Conservation (phyloP, 2,797 vertebrate species). For the Peromyscus eremicus region DNA sequence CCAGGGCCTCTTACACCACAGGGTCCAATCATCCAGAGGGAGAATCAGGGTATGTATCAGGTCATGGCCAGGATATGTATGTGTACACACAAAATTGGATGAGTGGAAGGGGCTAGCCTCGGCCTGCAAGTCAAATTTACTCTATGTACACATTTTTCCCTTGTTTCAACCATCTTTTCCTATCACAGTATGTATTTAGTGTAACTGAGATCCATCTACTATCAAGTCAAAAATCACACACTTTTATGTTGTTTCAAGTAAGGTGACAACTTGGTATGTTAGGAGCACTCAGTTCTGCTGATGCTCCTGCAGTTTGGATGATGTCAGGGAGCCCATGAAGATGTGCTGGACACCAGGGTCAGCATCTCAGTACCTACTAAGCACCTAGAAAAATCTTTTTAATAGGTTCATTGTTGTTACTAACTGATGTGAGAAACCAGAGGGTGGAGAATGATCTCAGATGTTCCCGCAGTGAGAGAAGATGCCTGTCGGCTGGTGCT, state of each 20-base stretch:
- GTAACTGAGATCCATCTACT: background rate
- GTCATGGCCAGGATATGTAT: fast-evolving
- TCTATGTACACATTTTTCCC: background rate
- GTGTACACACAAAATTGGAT: background rate
- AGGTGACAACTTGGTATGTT: background rate
- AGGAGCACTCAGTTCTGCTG: background rate
- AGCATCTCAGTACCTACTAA: background rate
- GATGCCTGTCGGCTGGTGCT: background rate
- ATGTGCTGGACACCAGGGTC: too few species aligned
- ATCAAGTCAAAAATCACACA: slow-evolving; percentile 21
- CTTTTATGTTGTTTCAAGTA: background rate
- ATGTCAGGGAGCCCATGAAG: background rate
- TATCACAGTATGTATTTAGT: background rate
- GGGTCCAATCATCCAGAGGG: background rate
- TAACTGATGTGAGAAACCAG: background rate
- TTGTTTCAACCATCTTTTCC: slow-evolving; percentile 3
- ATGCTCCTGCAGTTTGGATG: background rate
- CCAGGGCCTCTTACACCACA: background rate
- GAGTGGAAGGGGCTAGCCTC: background rate
- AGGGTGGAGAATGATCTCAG: background rate
- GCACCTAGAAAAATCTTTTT: background rate
- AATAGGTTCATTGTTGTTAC: background rate
- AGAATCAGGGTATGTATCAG: background rate
- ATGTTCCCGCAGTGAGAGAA: background rate
- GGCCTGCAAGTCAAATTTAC: background rate